These are phyloP conservation scores for Sylvia borin DNA, from an alignment of 2,797 vertebrate genomes.

Conservation along the genomic window DNA sequence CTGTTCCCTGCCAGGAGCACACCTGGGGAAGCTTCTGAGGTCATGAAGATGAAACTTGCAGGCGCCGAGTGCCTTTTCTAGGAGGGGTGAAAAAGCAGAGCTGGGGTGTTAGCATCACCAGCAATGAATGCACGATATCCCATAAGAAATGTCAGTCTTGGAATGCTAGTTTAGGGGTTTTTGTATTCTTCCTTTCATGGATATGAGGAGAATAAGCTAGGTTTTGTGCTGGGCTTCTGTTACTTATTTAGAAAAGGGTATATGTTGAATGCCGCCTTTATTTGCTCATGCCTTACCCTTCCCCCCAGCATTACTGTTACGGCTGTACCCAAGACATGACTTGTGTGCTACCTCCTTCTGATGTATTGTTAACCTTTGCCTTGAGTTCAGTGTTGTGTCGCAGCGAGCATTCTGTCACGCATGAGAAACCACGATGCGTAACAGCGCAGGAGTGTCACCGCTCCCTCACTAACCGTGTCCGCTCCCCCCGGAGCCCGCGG, in stretches of 20 bases:
- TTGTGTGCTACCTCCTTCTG: neutral
- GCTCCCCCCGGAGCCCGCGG: neutral
- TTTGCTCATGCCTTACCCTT: neutral
- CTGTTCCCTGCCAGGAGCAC: neutral
- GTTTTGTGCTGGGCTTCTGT: neutral
- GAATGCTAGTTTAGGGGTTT: neutral
- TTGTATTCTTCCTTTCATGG: neutral
- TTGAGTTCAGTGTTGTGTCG: neutral
- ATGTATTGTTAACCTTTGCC: neutral
- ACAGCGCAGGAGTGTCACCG: neutral
- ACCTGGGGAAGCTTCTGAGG: neutral
- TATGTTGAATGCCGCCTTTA: neutral
- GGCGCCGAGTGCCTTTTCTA: neutral
- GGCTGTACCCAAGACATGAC: neutral
- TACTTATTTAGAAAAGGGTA: neutral
- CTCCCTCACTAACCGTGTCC: accelerated
- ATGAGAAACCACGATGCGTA: neutral
- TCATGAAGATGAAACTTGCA: neutral
- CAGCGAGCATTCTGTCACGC: neutral
- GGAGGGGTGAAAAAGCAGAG: neutral
- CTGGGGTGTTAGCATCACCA: neutral
- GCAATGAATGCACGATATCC: neutral
- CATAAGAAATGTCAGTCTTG: accelerated
- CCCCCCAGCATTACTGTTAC: neutral
- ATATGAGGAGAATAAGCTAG: neutral